Percentiles rank a stretch among this genome's conserved stretches.
Evolutionary conservation across 2,888 invertebrate genomes (phyloP).

Genomic region (Netelia melanura): DNA sequence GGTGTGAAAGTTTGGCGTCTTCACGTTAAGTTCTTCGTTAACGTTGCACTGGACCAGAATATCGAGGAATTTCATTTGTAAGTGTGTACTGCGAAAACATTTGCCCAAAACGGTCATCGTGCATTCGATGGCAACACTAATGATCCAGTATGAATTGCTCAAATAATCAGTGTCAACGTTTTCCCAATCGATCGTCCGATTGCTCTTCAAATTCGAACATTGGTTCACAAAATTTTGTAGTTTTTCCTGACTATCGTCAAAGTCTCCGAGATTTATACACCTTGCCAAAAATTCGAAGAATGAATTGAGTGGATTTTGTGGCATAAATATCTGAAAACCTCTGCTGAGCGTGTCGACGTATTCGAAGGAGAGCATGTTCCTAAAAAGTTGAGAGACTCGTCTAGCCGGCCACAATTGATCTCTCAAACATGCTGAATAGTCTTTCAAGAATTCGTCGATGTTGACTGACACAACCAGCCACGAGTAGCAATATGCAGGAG

Average conservation of each 20-base stretch:
- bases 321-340: conserved; percentile 90
- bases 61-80: conserved; percentile 89
- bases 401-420: conserved; percentile 80
- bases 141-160: conserved; percentile 86
- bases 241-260: conserved; percentile 77
- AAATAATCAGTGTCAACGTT: conserved; percentile 84
- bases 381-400: conserved; percentile 85
- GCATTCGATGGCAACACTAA: conserved; percentile 87
- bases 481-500: conserved; percentile 79
- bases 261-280: conserved; percentile 81
- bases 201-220: conserved; percentile 77
- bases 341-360: conserved; percentile 88
- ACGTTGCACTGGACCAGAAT: conserved; percentile 76
- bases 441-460: conserved; percentile 70
- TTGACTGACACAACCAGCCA: conserved; percentile 80
- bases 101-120: conserved; percentile 88
- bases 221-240: conserved; percentile 83
- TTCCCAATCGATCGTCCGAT: conserved; percentile 80
- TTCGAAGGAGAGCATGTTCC: conserved; percentile 86
- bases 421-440: conserved; percentile 77
- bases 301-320: conserved; percentile 88
- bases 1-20: conserved; percentile 84
- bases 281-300: conserved; percentile 88
- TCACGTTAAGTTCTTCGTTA: conserved; percentile 76
- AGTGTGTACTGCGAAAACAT: conserved; percentile 88